phyloP scores from a whole-genome alignment of 37 sponge, comb jelly and placozoan genomes.

The Agelas oroides region DNA sequence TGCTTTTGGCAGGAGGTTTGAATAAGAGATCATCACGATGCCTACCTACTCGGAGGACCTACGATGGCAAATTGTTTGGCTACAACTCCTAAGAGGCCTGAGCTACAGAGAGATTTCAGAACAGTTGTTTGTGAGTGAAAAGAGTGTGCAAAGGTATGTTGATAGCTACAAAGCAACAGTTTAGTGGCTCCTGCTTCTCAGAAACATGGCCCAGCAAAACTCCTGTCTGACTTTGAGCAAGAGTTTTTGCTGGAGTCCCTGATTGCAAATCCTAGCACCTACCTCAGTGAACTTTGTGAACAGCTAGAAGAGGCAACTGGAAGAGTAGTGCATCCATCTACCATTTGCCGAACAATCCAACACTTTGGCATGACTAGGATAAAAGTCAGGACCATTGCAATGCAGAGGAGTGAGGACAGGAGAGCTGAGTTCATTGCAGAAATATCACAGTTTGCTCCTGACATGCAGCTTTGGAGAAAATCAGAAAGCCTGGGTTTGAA shows the following conservation, averaged over 20 bases:
- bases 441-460: neutral
- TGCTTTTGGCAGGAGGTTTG: too few relatives aligned
- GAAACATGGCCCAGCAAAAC: neutral
- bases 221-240: conserved; percentile 15
- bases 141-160: conserved; percentile 9
- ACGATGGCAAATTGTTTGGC: conserved; percentile 46
- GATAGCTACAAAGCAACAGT: conserved; percentile 2
- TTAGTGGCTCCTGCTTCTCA: neutral
- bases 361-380: conserved; percentile 9
- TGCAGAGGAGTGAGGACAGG: neutral
- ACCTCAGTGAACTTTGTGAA: conserved; percentile 17
- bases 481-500: neutral
- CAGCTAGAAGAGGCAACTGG: neutral
- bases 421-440: conserved; percentile 1
- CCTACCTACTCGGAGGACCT: conserved; percentile 20
- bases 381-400: neutral
- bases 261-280: conserved; percentile 12
- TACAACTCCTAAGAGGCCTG: neutral
- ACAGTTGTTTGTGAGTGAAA: conserved; percentile 8
- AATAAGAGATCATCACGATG: neutral
- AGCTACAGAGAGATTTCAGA: conserved; percentile 1
- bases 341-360: conserved; percentile 14
- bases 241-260: neutral
- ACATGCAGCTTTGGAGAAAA: conserved; percentile 2
- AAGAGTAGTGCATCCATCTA: neutral